Evolutionary conservation across 2,888 invertebrate species (phyloP).

Genomic region (Stenotaenia linearis): DNA sequence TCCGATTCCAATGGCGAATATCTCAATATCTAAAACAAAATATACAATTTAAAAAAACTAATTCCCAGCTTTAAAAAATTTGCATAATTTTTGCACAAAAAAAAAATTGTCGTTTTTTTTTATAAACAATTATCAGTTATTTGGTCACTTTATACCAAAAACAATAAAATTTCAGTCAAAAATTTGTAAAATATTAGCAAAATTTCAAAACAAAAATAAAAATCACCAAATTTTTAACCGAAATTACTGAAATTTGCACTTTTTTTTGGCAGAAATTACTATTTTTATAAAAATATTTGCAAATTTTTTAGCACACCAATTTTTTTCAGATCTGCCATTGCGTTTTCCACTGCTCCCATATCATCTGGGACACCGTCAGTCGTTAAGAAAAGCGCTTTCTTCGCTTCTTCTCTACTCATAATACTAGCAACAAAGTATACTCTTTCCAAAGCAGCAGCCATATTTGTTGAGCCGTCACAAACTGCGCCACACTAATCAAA

Average conservation of each 20-base stretch:
- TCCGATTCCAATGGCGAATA: background rate
- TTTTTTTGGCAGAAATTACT: too few relatives aligned
- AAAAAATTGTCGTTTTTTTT: too few relatives aligned
- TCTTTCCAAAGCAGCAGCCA: background rate
- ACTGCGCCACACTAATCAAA: background rate
- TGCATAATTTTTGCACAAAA: too few relatives aligned
- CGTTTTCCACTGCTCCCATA: background rate
- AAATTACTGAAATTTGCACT: too few relatives aligned
- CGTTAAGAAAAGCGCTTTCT: conserved; percentile 26
- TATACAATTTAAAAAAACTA: background rate
- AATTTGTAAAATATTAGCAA: too few relatives aligned
- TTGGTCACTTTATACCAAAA: too few relatives aligned
- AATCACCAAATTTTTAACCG: too few relatives aligned
- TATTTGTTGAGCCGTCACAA: conserved; percentile 30
- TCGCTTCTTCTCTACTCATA: background rate
- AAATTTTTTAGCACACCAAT: background rate
- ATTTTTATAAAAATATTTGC: background rate
- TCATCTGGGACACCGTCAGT: conserved; percentile 9
- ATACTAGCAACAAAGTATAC: background rate
- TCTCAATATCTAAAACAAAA: background rate
- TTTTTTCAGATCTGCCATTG: background rate
- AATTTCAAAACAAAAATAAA: too few relatives aligned
- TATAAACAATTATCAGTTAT: too few relatives aligned
- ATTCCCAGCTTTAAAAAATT: too few relatives aligned
- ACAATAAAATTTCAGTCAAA: too few relatives aligned